Evolutionary conservation across 2,797 vertebrate species (phyloP).

Genomic region (Melanotaenia parkinsoni): DNA sequence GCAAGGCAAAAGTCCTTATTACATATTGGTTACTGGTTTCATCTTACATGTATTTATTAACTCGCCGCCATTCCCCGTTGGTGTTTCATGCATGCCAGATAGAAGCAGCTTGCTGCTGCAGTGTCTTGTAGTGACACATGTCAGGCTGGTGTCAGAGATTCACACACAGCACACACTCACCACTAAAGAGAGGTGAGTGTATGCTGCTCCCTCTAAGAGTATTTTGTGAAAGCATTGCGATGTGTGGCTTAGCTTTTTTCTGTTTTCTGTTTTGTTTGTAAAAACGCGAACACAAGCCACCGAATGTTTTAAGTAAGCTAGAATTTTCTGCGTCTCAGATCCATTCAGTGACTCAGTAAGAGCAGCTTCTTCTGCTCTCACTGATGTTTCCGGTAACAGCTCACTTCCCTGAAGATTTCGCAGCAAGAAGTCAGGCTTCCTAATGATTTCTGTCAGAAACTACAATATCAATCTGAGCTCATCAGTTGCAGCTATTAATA

Average conservation of each 20-base stretch:
- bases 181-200: neutral
- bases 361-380: neutral
- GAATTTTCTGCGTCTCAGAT: neutral
- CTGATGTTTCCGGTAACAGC: neutral
- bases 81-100: neutral
- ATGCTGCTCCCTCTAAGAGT: neutral
- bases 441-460: neutral
- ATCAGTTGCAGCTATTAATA: neutral
- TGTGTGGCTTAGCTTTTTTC: neutral
- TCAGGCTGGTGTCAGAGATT: neutral
- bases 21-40: neutral
- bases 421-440: neutral
- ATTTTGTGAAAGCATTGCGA: neutral
- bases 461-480: neutral
- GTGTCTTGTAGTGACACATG: neutral
- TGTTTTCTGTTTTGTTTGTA: neutral
- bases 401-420: neutral
- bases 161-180: too few species aligned
- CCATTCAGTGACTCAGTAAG: neutral
- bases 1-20: neutral
- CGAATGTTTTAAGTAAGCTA: neutral
- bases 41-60: neutral
- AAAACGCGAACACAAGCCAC: neutral
- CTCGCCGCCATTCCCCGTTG: neutral
- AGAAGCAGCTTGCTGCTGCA: neutral